These are phyloP conservation scores for Bostrychus sinensis DNA, from an alignment of 2,113 vertebrate species.

Conservation along the genomic window DNA sequence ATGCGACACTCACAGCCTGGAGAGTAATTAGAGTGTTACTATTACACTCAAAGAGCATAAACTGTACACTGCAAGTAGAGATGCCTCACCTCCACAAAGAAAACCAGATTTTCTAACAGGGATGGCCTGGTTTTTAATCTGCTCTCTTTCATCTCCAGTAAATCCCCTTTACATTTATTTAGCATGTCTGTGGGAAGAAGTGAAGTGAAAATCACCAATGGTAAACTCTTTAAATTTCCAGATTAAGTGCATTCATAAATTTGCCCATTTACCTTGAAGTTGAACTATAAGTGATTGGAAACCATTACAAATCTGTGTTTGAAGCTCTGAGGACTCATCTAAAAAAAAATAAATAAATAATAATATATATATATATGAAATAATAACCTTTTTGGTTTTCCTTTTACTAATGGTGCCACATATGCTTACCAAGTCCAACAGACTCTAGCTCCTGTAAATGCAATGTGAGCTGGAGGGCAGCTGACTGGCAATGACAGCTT, in stretches of 20 bases:
- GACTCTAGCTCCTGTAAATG: slow-evolving; percentile 91
- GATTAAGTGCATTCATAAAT: no score
- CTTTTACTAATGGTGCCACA: background rate
- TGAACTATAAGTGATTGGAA: slow-evolving; percentile 90
- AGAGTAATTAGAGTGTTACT: background rate
- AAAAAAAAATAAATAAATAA: slow-evolving; percentile 36
- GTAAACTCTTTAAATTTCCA: no score
- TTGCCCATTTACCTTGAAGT: slow-evolving; percentile 86
- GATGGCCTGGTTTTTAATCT: slow-evolving; percentile 85
- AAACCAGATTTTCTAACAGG: slow-evolving; percentile 92
- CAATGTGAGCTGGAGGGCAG: slow-evolving; percentile 87
- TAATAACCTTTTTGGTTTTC: background rate
- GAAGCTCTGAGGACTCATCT: slow-evolving; percentile 92
- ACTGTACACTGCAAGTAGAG: no score
- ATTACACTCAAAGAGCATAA: background rate
- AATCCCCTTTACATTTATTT: slow-evolving; percentile 91
- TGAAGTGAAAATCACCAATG: background rate
- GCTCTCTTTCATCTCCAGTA: slow-evolving; percentile 87
- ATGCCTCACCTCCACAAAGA: slow-evolving; percentile 93
- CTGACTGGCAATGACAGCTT: slow-evolving; percentile 91
- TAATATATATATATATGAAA: background rate
- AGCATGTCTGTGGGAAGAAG: slow-evolving; percentile 83
- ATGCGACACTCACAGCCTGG: slow-evolving; percentile 87
- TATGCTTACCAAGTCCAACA: slow-evolving; percentile 86
- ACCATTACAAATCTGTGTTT: slow-evolving; percentile 89